These are phyloP conservation scores for Pachypsylla venusta DNA, from an alignment of 1,140 invertebrate species.

Conservation along the genomic window DNA sequence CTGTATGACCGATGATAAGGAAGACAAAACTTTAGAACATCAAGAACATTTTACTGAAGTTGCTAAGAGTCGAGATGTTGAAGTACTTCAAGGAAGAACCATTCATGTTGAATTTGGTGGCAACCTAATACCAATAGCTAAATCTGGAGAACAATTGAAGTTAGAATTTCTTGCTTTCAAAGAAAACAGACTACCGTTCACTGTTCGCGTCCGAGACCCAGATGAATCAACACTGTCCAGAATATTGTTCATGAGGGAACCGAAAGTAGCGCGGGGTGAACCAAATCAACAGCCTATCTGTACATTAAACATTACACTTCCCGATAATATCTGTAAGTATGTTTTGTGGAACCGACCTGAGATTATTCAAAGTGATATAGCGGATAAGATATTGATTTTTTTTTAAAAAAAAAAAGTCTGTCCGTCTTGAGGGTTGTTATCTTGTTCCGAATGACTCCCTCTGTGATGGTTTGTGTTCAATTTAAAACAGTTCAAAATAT, in stretches of 20 bases:
- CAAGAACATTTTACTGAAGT: conserved; percentile 90
- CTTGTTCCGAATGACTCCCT: too few species aligned
- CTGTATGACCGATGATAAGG: conserved; percentile 95
- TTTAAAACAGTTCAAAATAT: too few species aligned
- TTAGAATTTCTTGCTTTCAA: conserved; percentile 80
- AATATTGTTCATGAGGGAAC: conserved; percentile 89
- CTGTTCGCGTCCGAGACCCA: conserved; percentile 67
- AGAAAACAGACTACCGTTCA: conserved; percentile 86
- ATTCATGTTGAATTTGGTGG: conserved; percentile 90
- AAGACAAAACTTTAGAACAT: conserved; percentile 86
- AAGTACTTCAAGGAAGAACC: conserved; percentile 48
- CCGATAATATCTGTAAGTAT: conserved; percentile 55
- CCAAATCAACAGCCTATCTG: conserved; percentile 75
- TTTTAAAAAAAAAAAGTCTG: too few species aligned
- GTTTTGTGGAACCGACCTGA: too few species aligned
- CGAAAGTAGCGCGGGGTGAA: conserved; percentile 67
- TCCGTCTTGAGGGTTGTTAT: too few species aligned
- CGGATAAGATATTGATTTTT: too few species aligned
- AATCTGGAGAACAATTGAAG: conserved; percentile 80
- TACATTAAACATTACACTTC: conserved; percentile 75
- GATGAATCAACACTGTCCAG: conserved; percentile 67
- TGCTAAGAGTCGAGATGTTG: conserved; percentile 76
- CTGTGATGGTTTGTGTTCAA: too few species aligned
- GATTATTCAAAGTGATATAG: too few species aligned
- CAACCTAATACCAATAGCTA: conserved; percentile 86